phyloP scores from a whole-genome alignment of 1,140 invertebrate species.

The Maconellicoccus hirsutus region DNA sequence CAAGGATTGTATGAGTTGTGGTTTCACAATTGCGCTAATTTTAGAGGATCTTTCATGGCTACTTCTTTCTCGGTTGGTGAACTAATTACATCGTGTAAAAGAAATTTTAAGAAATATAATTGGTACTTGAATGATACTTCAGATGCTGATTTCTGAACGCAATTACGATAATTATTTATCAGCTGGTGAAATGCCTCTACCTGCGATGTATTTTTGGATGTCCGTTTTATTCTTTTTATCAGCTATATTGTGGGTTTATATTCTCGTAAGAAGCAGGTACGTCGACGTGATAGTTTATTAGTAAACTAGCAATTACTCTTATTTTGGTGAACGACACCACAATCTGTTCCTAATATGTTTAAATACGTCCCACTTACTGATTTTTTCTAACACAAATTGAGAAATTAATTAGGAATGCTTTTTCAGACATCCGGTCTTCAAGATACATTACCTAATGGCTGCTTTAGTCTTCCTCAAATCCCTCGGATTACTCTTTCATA shows the following conservation, averaged over 20 bases:
- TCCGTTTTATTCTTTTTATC: conserved; percentile 79
- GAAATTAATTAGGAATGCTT: conserved; percentile 25
- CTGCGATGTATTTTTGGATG: conserved; percentile 83
- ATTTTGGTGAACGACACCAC: background rate
- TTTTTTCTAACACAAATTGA: background rate
- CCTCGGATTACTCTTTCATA: conserved; percentile 85
- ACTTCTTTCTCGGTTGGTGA: conserved; percentile 52
- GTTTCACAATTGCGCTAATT: conserved; percentile 87
- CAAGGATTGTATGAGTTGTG: conserved; percentile 91
- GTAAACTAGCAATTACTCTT: background rate
- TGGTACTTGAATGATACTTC: no score
- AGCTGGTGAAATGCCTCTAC: conserved; percentile 94
- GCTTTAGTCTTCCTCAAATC: conserved; percentile 86
- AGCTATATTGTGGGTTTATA: conserved; percentile 82
- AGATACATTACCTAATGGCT: conserved; percentile 96
- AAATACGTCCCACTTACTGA: background rate
- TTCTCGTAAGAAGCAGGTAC: conserved; percentile 59
- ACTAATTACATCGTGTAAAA: no score
- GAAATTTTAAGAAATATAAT: no score
- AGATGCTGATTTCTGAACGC: conserved; percentile 74
- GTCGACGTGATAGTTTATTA: background rate
- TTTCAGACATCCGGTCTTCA: conserved; percentile 70
- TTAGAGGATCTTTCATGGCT: conserved; percentile 38
- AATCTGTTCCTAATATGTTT: no score
- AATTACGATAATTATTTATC: conserved; percentile 79